Conservation (phyloP, 2,797 vertebrate species). For the Chrysocyon brachyurus region DNA sequence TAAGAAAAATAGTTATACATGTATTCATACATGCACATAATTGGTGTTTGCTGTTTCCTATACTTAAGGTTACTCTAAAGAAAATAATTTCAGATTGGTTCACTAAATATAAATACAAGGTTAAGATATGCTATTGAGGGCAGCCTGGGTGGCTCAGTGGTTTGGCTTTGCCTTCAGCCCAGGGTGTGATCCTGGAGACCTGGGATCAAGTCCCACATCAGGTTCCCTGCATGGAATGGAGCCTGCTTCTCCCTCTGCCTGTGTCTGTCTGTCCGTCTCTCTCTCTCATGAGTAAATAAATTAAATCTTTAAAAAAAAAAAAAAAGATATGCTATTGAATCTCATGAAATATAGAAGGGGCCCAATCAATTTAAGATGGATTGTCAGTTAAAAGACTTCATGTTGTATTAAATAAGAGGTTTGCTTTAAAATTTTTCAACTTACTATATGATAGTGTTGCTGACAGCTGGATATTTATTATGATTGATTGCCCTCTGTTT, state of each 20-base stretch:
- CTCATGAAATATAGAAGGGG: not conserved
- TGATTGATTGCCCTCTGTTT: not conserved
- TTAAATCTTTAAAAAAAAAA: too few relatives aligned
- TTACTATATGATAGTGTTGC: not conserved
- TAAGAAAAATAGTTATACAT: not conserved
- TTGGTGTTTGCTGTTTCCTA: slow-evolving; percentile 11
- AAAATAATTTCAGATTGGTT: slow-evolving; percentile 34
- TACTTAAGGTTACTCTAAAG: not conserved
- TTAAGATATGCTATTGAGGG: not conserved
- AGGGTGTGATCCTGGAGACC: too few relatives aligned
- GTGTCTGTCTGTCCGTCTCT: too few relatives aligned
- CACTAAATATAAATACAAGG: slow-evolving; percentile 10
- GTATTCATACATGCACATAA: not conserved
- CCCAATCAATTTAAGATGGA: not conserved
- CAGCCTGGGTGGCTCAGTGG: too few relatives aligned
- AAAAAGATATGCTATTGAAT: not conserved
- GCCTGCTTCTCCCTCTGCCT: too few relatives aligned
- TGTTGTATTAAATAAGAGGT: slow-evolving; percentile 31
- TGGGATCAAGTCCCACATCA: too few relatives aligned
- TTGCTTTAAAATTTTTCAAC: slow-evolving; percentile 10
- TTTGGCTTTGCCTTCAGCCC: too few relatives aligned
- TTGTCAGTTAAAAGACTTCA: not conserved
- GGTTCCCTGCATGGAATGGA: too few relatives aligned
- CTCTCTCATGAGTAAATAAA: too few relatives aligned
- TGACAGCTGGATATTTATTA: not conserved